A percentile compares a stretch with the other conserved stretches of the same genome.
Conservation (phyloP, 2,113 vertebrate species). For the Girardinichthys multiradiatus region DNA sequence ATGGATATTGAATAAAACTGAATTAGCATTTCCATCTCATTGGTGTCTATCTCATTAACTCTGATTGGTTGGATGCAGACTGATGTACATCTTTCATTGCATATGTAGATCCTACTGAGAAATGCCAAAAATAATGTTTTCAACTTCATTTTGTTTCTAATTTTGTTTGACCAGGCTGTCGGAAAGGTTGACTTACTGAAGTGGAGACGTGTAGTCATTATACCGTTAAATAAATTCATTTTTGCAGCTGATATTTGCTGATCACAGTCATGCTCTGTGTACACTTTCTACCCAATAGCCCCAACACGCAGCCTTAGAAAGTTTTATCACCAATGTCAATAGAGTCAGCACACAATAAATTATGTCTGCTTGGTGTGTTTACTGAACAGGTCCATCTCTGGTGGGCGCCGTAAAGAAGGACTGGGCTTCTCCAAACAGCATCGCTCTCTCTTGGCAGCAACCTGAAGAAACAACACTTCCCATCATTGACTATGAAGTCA, state of each 20-base stretch:
- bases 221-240: constrained; percentile 1
- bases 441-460: constrained; percentile 96
- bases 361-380: constrained; percentile 56
- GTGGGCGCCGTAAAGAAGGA: constrained; percentile 93
- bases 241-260: background rate
- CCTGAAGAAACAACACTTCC: constrained; percentile 86
- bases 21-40: background rate
- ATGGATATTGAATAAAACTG: background rate
- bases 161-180: background rate
- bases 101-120: background rate
- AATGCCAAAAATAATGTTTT: background rate
- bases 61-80: background rate
- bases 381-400: constrained; percentile 88
- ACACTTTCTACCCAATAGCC: background rate
- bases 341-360: constrained; percentile 3
- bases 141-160: background rate
- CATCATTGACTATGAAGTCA: constrained; percentile 96
- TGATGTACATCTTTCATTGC: background rate
- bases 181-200: background rate
- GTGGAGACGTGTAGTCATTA: constrained; percentile 4
- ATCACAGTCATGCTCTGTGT: background rate
- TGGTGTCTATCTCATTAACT: background rate
- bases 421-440: constrained; percentile 97
- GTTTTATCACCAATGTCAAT: constrained; percentile 2
- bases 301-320: background rate